These are phyloP conservation scores for Tanytarsus gracilentus DNA, from an alignment of 2,888 invertebrate genomes.

Conservation along the genomic window DNA sequence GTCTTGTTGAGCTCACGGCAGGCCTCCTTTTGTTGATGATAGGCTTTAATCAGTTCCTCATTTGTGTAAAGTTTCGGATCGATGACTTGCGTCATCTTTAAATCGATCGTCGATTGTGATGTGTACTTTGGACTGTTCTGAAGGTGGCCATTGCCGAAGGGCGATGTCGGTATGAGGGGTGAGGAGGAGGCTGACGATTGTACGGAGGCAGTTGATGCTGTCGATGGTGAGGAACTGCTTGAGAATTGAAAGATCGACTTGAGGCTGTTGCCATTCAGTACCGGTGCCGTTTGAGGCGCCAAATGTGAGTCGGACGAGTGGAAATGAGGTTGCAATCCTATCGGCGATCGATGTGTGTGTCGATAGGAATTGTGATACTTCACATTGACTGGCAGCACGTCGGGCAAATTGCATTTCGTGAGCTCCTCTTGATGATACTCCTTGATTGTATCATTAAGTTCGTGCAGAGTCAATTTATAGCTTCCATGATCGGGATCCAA, in stretches of 20 bases:
- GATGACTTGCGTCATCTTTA: slow-evolving; percentile 41
- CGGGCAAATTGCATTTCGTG: slow-evolving; percentile 44
- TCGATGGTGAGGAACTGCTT: slow-evolving; percentile 33
- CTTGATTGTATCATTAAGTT: slow-evolving; percentile 36
- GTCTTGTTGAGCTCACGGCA: slow-evolving; percentile 18
- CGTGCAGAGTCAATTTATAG: slow-evolving; percentile 62
- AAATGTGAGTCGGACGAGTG: slow-evolving; percentile 38
- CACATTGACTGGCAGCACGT: slow-evolving; percentile 49
- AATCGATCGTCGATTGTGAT: slow-evolving; percentile 42
- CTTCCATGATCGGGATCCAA: slow-evolving; percentile 63
- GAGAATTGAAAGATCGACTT: slow-evolving; percentile 36
- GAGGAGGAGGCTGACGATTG: slow-evolving; percentile 31
- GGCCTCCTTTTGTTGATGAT: slow-evolving; percentile 19
- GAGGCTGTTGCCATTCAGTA: slow-evolving; percentile 36
- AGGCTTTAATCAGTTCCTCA: slow-evolving; percentile 24
- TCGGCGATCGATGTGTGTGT: slow-evolving; percentile 33
- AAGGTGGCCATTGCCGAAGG: slow-evolving; percentile 30
- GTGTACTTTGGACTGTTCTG: slow-evolving; percentile 39
- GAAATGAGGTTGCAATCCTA: slow-evolving; percentile 31
- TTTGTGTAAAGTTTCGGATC: slow-evolving; percentile 33
- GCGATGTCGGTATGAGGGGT: slow-evolving; percentile 35
- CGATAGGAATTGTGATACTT: slow-evolving; percentile 39
- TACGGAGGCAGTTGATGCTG: slow-evolving; percentile 31
- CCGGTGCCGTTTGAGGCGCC: slow-evolving; percentile 39
- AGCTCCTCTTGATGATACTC: slow-evolving; percentile 29